Conservation (phyloP, 2,797 vertebrate species). For the Ctenopoma multispine region DNA sequence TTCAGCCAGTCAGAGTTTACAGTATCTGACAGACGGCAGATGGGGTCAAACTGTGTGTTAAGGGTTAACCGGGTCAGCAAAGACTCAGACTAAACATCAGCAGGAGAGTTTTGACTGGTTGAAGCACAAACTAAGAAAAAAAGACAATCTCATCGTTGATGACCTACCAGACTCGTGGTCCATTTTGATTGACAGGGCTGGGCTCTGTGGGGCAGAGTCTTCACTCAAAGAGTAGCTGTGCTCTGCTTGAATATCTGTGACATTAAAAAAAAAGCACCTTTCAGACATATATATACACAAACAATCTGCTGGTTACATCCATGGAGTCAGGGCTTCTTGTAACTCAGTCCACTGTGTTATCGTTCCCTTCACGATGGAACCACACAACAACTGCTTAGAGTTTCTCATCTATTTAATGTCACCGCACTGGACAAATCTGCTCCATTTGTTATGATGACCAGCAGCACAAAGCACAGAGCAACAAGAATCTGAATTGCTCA, state of each 20-base stretch:
- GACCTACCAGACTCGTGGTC: conserved; percentile 90
- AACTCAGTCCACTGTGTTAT: too few relatives aligned
- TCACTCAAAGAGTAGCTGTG: conserved; percentile 98
- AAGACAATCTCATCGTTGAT: conserved; percentile 24
- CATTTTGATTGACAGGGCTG: conserved; percentile 93
- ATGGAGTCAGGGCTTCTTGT: not conserved
- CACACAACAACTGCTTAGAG: not conserved
- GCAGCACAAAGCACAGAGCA: not conserved
- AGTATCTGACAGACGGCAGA: conserved; percentile 1
- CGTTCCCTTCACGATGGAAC: not conserved
- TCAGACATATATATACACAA: conserved; percentile 39
- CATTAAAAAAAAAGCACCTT: conserved; percentile 44
- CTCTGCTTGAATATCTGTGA: conserved; percentile 94
- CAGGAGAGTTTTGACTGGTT: conserved; percentile 23
- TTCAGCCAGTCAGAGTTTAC: conserved; percentile 22
- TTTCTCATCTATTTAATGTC: not conserved
- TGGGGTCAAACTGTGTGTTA: conserved; percentile 6
- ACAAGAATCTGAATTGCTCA: not conserved
- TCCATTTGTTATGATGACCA: not conserved
- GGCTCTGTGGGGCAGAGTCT: conserved; percentile 97
- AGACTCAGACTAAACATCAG: conserved; percentile 40
- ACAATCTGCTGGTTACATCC: not conserved
- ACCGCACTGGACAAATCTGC: too few relatives aligned
- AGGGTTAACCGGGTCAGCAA: conserved; percentile 7
- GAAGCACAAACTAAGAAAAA: conserved; percentile 1